These are phyloP conservation scores for Cyclina sinensis DNA, from an alignment of 1,140 invertebrate species.

Conservation along the genomic window DNA sequence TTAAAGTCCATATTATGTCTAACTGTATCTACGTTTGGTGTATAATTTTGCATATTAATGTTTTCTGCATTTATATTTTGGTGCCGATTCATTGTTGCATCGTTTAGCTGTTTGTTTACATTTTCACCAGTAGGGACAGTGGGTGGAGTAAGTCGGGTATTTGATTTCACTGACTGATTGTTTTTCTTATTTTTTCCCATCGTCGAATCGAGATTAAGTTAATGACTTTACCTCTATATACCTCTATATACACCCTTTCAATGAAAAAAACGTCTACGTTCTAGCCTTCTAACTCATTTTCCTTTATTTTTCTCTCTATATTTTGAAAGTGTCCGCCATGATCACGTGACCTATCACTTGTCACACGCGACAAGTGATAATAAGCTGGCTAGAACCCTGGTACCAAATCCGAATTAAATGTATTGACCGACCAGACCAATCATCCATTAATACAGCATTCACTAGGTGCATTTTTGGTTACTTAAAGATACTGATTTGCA, in stretches of 20 bases:
- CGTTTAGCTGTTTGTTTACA: too few relatives aligned
- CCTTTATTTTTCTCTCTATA: not conserved
- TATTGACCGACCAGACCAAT: too few relatives aligned
- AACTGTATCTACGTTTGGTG: not conserved
- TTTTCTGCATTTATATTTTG: not conserved
- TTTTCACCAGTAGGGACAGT: not conserved
- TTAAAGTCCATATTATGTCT: not conserved
- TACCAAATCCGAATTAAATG: too few relatives aligned
- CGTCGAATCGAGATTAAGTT: not conserved
- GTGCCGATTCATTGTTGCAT: not conserved
- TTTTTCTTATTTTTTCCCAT: not conserved
- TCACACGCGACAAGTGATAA: too few relatives aligned
- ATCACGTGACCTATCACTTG: not conserved
- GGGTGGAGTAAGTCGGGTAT: not conserved
- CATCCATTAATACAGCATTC: too few relatives aligned
- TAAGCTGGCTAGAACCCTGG: too few relatives aligned
- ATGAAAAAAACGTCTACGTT: too few relatives aligned
- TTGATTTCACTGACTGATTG: not conserved
- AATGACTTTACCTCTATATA: too few relatives aligned
- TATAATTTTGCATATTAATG: not conserved
- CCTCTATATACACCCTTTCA: too few relatives aligned
- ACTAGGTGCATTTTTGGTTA: too few relatives aligned
- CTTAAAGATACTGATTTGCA: too few relatives aligned
- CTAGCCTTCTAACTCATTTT: too few relatives aligned
- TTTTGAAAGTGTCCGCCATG: not conserved